phyloP scores from a whole-genome alignment of 2,797 vertebrate genomes.

The Clarias fuscus region DNA sequence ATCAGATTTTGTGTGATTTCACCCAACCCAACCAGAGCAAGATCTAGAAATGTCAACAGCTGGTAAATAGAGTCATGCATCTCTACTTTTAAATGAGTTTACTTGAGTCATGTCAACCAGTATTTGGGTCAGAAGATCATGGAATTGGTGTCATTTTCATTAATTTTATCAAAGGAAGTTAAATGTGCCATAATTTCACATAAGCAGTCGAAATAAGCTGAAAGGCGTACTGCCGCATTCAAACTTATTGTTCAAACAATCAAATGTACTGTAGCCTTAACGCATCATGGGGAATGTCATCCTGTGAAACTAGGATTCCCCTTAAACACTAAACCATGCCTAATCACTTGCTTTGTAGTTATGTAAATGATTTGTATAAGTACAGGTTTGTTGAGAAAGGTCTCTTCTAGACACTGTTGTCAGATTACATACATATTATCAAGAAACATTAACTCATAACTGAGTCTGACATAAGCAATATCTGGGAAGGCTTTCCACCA shows the following conservation, averaged over 20 bases:
- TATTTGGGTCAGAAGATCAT: slow-evolving; percentile 15
- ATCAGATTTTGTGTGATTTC: slow-evolving; percentile 16
- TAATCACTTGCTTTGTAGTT: neutral
- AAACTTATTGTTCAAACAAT: neutral
- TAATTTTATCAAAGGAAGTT: neutral
- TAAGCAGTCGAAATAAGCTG: neutral
- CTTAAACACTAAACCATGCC: neutral
- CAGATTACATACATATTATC: neutral
- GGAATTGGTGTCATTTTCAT: neutral
- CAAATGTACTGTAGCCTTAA: neutral
- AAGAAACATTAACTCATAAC: neutral
- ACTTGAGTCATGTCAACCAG: neutral
- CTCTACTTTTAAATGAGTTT: slow-evolving; percentile 34
- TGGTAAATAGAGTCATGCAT: slow-evolving; percentile 22
- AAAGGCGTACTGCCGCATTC: neutral
- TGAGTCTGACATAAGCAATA: neutral
- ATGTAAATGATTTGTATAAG: neutral
- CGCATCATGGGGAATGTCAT: neutral
- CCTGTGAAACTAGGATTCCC: neutral
- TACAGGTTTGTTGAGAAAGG: neutral
- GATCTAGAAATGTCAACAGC: slow-evolving; percentile 36
- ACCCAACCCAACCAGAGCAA: slow-evolving; percentile 22
- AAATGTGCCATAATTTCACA: neutral
- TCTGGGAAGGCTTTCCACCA: neutral
- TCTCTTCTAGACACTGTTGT: neutral